Conservation (phyloP, 2,797 vertebrate genomes). For the Lemur catta region DNA sequence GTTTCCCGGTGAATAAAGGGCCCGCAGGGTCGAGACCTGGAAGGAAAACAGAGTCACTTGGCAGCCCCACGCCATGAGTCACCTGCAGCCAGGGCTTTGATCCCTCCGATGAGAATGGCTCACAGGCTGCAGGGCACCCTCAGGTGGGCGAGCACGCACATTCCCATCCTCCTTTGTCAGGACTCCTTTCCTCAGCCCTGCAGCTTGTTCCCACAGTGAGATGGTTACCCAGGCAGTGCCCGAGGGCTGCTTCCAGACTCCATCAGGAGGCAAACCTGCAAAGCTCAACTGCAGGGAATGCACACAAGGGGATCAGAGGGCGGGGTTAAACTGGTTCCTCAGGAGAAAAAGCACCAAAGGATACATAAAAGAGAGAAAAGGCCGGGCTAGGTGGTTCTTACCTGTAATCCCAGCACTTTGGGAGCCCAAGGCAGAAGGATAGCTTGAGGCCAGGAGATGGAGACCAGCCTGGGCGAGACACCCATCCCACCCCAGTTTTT, state of each 20-base stretch:
- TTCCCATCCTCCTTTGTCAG: neutral
- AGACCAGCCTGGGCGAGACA: neutral
- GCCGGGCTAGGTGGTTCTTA: neutral
- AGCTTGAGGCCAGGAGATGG: neutral
- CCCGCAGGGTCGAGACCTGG: constrained; percentile 96
- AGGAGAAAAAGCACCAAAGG: neutral
- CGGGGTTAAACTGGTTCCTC: neutral
- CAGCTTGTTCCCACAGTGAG: constrained; percentile 46
- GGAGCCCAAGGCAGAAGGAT: neutral
- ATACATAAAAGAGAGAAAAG: neutral
- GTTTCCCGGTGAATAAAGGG: constrained; percentile 88
- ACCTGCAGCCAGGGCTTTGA: neutral
- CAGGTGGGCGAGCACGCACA: neutral
- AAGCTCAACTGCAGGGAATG: neutral
- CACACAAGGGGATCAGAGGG: neutral
- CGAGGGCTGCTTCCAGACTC: neutral
- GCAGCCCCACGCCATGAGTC: constrained; percentile 55
- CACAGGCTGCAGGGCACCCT: neutral
- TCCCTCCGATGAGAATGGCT: neutral
- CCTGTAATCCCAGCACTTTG: neutral
- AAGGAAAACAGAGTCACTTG: constrained; percentile 58
- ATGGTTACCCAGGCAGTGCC: neutral
- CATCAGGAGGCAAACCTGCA: neutral
- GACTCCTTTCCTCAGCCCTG: neutral
- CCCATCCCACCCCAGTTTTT: neutral